Conservation (phyloP, 2,797 vertebrate species). For the Anguilla pacifica region DNA sequence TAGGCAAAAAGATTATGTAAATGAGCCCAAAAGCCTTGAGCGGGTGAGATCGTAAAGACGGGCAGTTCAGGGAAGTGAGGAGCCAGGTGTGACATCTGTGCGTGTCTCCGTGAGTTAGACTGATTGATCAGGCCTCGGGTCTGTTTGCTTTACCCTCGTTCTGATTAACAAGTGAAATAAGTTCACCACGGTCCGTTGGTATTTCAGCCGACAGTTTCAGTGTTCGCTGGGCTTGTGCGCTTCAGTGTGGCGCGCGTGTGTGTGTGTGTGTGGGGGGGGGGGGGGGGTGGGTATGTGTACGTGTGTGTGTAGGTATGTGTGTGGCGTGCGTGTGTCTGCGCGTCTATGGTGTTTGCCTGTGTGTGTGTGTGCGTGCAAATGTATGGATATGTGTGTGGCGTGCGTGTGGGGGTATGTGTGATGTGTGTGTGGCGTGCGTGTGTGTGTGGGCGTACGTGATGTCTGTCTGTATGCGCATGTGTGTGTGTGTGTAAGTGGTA, state of each 20-base stretch:
- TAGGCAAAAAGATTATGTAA: neutral
- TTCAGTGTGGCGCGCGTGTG: neutral
- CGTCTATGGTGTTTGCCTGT: neutral
- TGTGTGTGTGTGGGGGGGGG: neutral
- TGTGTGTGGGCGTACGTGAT: neutral
- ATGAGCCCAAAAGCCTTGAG: neutral
- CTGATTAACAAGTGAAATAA: conserved; percentile 30
- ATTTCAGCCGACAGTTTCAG: conserved; percentile 4
- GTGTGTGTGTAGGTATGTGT: neutral
- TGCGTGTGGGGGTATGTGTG: neutral
- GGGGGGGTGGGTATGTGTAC: neutral
- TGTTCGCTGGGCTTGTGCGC: neutral
- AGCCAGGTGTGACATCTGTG: conserved; percentile 3
- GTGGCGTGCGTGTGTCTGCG: neutral
- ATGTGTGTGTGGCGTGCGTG: neutral
- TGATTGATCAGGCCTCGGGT: conserved; percentile 7
- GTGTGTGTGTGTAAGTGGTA: neutral
- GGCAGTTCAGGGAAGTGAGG: neutral
- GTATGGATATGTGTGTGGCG: neutral
- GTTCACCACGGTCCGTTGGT: conserved; percentile 15
- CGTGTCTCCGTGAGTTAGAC: neutral
- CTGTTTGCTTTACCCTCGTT: conserved; percentile 1
- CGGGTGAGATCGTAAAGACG: neutral
- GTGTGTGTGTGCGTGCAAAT: neutral
- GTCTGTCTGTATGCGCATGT: neutral